A percentile compares a stretch with the other conserved stretches of the same genome.
Evolutionary conservation across 2,888 invertebrate species (phyloP).

Genomic region (Polydrusus cervinus): DNA sequence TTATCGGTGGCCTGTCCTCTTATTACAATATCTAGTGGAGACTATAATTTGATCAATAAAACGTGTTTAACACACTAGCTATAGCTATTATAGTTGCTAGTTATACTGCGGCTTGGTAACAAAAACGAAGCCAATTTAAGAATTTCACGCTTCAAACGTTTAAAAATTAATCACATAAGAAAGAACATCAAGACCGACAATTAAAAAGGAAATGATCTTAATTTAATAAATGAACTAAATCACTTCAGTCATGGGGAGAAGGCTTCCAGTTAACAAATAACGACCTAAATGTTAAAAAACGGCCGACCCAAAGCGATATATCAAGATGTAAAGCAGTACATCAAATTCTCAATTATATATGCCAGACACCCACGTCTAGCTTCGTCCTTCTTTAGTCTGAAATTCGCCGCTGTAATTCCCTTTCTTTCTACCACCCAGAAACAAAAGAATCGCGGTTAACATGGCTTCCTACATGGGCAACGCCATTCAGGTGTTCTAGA

Average conservation of each 20-base stretch:
- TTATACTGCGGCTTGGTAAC: constrained; percentile 32
- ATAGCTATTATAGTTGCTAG: constrained; percentile 4
- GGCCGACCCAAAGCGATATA: constrained; percentile 41
- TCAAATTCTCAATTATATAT: constrained; percentile 53
- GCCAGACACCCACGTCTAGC: constrained; percentile 50
- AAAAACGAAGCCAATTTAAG: constrained; percentile 41
- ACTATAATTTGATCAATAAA: neutral
- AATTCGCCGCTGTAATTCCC: constrained; percentile 43
- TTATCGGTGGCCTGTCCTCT: no score
- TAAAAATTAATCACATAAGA: constrained; percentile 35
- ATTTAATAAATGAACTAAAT: constrained; percentile 52
- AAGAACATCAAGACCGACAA: constrained; percentile 32
- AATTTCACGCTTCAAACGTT: constrained; percentile 40
- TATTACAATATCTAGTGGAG: no score
- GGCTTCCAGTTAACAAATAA: constrained; percentile 44
- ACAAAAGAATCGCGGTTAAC: constrained; percentile 69
- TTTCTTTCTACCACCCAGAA: constrained; percentile 70
- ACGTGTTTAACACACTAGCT: constrained; percentile 13
- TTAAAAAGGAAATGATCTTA: constrained; percentile 47
- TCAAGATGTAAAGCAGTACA: constrained; percentile 53
- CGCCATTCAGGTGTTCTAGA: constrained; percentile 70
- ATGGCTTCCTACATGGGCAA: constrained; percentile 70
- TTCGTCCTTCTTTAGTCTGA: constrained; percentile 41
- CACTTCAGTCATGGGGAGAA: constrained; percentile 34
- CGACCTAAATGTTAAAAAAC: constrained; percentile 40